Evolutionary conservation across 2,113 vertebrate genomes (phyloP).

Genomic region (Spilogale gracilis): DNA sequence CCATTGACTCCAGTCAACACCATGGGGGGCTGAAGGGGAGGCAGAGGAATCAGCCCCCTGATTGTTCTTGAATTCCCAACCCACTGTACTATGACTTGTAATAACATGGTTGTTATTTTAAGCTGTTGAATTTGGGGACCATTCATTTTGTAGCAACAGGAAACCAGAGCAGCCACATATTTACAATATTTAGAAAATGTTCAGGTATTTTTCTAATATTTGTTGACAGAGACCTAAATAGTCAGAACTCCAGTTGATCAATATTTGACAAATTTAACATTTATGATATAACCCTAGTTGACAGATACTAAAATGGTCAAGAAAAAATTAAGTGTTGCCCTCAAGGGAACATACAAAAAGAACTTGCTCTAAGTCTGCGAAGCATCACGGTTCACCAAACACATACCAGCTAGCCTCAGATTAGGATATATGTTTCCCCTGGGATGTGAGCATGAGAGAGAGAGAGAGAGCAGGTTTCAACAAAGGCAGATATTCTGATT

Average conservation of each 20-base stretch:
- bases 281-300: neutral
- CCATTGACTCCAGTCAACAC: neutral
- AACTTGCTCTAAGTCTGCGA: neutral
- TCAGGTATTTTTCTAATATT: neutral
- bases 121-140: neutral
- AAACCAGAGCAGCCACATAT: neutral
- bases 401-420: neutral
- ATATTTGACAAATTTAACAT: neutral
- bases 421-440: neutral
- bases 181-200: conserved; percentile 31
- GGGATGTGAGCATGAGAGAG: neutral
- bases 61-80: neutral
- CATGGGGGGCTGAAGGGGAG: rapidly evolving
- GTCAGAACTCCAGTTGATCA: neutral
- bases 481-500: neutral
- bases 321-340: neutral
- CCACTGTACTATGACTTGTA: neutral
- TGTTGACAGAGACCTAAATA: neutral
- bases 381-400: rapidly evolving
- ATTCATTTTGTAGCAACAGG: neutral
- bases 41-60: neutral
- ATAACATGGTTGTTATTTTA: neutral
- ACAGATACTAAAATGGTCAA: neutral
- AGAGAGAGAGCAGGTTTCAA: neutral
- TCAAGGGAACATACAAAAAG: neutral